Conservation (phyloP, 2,113 vertebrate genomes). For the Sprattus sprattus region DNA sequence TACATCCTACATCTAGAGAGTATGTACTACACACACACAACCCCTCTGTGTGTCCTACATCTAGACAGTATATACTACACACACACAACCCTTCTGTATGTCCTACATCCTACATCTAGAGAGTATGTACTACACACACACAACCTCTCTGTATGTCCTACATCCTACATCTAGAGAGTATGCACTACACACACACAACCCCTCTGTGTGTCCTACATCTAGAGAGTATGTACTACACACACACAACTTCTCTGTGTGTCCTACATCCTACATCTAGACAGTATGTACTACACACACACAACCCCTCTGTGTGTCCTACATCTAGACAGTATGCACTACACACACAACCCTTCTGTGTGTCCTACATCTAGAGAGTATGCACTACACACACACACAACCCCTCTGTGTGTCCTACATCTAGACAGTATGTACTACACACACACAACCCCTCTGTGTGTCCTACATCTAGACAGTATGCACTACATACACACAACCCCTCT, state of each 20-base stretch:
- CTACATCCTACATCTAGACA: background rate
- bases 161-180: too few species aligned
- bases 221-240: background rate
- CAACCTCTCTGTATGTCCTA: too few species aligned
- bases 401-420: too few species aligned
- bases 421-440: background rate
- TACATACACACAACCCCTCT: background rate
- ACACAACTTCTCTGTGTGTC: too few species aligned
- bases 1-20: background rate
- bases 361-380: too few species aligned
- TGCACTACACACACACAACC: too few species aligned
- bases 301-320: background rate
- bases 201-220: too few species aligned
- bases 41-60: too few species aligned
- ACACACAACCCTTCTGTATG: background rate
- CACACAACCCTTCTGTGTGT: too few species aligned
- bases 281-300: background rate
- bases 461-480: background rate
- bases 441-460: too few species aligned
- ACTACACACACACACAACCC: too few species aligned
- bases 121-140: background rate
- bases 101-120: background rate
- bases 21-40: background rate
- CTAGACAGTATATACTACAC: background rate
- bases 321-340: too few species aligned